A percentile compares a stretch with the other conserved stretches of the same genome.
Evolutionary conservation across 2,797 vertebrate species (phyloP).

Genomic region (Aotus griseimembra): DNA sequence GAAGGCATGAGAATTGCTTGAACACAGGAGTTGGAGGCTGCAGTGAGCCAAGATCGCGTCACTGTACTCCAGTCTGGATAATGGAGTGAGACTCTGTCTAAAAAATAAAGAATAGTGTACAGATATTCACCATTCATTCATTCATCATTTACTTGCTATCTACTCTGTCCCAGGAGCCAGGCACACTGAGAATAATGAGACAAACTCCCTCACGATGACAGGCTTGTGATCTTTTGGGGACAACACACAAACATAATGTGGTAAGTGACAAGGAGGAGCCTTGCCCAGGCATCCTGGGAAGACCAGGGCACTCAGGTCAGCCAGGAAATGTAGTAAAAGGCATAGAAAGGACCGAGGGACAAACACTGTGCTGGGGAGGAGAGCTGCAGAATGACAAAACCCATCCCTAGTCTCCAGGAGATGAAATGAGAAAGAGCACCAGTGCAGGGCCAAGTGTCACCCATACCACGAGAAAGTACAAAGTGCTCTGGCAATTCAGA

Average conservation of each 20-base stretch:
- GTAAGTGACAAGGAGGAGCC: background rate
- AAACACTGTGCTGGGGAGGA: background rate
- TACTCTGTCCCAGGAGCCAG: background rate
- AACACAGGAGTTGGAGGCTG: background rate
- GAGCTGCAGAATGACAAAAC: background rate
- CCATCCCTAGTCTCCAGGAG: background rate
- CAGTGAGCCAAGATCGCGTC: background rate
- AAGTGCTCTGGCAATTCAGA: background rate
- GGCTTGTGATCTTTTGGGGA: background rate
- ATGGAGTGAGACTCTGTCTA: background rate
- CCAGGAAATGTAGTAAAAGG: background rate
- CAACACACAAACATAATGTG: background rate
- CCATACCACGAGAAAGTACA: background rate
- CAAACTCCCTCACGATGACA: background rate
- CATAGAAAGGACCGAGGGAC: background rate
- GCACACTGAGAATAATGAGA: background rate
- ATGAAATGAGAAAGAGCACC: background rate
- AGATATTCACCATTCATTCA: background rate
- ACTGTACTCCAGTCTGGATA: background rate
- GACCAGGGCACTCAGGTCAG: background rate
- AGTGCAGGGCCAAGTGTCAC: background rate
- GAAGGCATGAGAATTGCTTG: background rate
- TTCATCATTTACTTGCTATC: background rate
- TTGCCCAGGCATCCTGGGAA: background rate
- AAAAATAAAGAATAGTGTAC: background rate